A percentile compares a stretch with the other conserved stretches of the same genome.
Evolutionary conservation across 2,797 vertebrate species (phyloP).

Genomic region (Microcaecilia unicolor): DNA sequence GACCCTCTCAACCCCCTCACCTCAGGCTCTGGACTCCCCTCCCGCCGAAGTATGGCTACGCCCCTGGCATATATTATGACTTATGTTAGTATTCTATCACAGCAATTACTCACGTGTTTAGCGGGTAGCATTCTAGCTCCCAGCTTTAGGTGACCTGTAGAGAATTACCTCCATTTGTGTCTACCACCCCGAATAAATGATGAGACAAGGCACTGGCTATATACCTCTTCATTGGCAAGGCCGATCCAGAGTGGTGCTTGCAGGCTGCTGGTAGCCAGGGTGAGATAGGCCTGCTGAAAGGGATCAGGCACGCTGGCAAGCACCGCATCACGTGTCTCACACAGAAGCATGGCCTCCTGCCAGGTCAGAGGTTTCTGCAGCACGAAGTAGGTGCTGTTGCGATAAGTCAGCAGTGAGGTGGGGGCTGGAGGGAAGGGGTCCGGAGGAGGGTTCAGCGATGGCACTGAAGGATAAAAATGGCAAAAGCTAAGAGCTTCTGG

Average conservation of each 20-base stretch:
- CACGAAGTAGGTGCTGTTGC: conserved; percentile 75
- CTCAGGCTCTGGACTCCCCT: no score
- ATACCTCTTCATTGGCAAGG: conserved; percentile 77
- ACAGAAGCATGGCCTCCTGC: conserved; percentile 80
- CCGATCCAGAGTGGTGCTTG: conserved; percentile 76
- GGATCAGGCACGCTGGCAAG: conserved; percentile 67
- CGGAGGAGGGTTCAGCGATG: conserved; percentile 35
- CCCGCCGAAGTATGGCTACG: no score
- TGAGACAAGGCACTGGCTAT: conserved; percentile 20
- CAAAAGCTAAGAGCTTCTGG: no score
- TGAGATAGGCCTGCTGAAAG: conserved; percentile 84
- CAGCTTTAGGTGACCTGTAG: no score
- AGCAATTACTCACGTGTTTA: no score
- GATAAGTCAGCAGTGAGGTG: conserved; percentile 63
- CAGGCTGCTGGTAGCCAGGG: conserved; percentile 66
- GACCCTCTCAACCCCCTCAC: no score
- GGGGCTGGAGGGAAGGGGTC: conserved; percentile 54
- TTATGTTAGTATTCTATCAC: no score
- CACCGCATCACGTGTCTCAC: conserved; percentile 77
- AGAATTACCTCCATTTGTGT: neutral
- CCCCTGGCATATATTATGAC: no score
- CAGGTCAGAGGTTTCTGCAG: conserved; percentile 83
- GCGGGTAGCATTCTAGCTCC: no score
- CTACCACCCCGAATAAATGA: neutral
- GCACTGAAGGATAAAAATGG: conserved; percentile 34